Conservation (phyloP, 2,113 vertebrate genomes). For the Mobula birostris region DNA sequence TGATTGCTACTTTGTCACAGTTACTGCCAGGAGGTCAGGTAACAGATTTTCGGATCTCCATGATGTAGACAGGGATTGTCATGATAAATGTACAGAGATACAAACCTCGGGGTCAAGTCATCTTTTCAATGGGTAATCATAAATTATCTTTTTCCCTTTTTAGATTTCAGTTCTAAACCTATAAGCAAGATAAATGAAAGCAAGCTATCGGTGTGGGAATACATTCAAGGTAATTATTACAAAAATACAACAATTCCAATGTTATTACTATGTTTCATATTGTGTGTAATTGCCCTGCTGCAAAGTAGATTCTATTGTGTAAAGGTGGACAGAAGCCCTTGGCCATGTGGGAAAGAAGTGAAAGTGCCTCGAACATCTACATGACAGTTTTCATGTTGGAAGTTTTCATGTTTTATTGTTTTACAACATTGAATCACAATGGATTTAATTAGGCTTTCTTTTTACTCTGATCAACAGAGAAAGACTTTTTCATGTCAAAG, state of each 20-base stretch:
- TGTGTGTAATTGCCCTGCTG: neutral
- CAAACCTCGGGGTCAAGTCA: neutral
- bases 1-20: neutral
- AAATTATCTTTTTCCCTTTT: neutral
- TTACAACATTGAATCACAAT: too few species aligned
- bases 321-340: neutral
- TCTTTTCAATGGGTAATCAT: neutral
- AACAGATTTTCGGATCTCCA: neutral
- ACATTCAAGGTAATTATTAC: neutral
- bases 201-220: neutral
- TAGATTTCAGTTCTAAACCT: slow-evolving; percentile 15
- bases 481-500: too few species aligned
- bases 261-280: neutral
- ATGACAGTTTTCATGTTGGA: neutral
- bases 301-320: neutral
- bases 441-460: too few species aligned
- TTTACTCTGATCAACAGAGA: too few species aligned
- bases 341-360: neutral
- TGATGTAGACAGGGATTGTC: neutral
- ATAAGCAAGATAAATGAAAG: neutral
- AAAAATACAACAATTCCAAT: neutral
- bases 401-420: too few species aligned
- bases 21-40: neutral
- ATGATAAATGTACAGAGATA: neutral
- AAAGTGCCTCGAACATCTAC: neutral